Percentiles rank a stretch among this genome's conserved stretches.
Conservation (phyloP, 1,140 invertebrate species). For the Drosophila parvula region DNA sequence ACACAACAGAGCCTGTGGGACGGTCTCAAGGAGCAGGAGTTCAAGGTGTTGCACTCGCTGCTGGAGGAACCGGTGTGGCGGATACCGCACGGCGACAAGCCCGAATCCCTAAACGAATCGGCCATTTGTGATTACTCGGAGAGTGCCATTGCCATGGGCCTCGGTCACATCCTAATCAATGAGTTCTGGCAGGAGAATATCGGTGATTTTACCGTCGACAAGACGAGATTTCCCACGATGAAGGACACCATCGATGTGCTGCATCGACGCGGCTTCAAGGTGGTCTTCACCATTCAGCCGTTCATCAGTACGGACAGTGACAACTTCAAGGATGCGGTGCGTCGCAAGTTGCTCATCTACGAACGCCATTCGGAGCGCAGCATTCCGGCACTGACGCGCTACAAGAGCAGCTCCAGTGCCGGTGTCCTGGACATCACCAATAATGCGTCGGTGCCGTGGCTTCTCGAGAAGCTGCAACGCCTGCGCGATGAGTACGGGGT, state of each 20-base stretch:
- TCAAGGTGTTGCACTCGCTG: conserved; percentile 89
- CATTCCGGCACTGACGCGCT: conserved; percentile 90
- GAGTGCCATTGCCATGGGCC: conserved; percentile 89
- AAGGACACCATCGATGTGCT: conserved; percentile 92
- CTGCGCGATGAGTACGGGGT: conserved; percentile 91
- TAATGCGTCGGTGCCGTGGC: conserved; percentile 91
- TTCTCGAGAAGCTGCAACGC: conserved; percentile 89
- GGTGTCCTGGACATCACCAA: conserved; percentile 94
- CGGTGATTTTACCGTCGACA: conserved; percentile 91
- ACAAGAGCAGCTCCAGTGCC: conserved; percentile 90
- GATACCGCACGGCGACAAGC: conserved; percentile 88
- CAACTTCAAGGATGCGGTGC: conserved; percentile 91
- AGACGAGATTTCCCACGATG: conserved; percentile 89
- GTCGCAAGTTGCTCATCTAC: conserved; percentile 88
- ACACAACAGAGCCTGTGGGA: conserved; percentile 92
- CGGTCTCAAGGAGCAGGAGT: conserved; percentile 90
- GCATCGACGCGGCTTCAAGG: conserved; percentile 92
- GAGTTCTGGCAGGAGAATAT: conserved; percentile 93
- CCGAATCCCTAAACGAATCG: conserved; percentile 87
- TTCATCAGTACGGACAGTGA: conserved; percentile 93
- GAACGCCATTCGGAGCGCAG: conserved; percentile 89
- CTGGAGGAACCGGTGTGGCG: conserved; percentile 93
- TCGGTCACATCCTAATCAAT: conserved; percentile 92
- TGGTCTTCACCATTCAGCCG: conserved; percentile 92
- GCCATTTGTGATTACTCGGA: conserved; percentile 92